phyloP scores from a whole-genome alignment of 2,113 vertebrate genomes.

The Phalacrocorax brasilianus region DNA sequence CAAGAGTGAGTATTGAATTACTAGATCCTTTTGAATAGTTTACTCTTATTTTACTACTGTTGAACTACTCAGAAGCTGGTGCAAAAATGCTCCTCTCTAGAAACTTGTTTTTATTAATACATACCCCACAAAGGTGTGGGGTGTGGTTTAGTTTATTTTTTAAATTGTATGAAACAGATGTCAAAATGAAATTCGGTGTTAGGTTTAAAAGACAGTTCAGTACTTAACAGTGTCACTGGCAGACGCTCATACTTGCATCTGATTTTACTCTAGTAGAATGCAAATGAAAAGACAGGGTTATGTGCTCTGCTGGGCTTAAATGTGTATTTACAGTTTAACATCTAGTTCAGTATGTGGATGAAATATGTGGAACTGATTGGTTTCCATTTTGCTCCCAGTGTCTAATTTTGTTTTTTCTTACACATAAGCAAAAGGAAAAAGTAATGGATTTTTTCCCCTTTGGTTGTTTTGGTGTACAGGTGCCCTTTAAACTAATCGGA shows the following conservation, averaged over 20 bases:
- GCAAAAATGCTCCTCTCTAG: neutral
- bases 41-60: neutral
- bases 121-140: neutral
- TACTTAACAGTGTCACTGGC: neutral
- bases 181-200: neutral
- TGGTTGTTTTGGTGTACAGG: neutral
- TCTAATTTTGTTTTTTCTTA: neutral
- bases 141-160: neutral
- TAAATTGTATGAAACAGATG: rapidly evolving
- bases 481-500: neutral
- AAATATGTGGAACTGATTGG: neutral
- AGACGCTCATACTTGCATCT: neutral
- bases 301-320: neutral
- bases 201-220: neutral
- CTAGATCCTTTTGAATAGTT: neutral
- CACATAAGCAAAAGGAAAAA: neutral
- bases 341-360: neutral
- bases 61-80: neutral
- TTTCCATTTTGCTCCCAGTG: neutral
- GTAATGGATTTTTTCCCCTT: neutral
- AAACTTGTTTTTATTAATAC: neutral
- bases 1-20: neutral
- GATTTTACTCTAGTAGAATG: neutral
- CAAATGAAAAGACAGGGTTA: neutral
- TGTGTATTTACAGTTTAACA: neutral